Evolutionary conservation across 2,888 invertebrate genomes (phyloP), one percentile per base, ranked within the genome.

Genomic region (Lepidochitona cinerea): DNA sequence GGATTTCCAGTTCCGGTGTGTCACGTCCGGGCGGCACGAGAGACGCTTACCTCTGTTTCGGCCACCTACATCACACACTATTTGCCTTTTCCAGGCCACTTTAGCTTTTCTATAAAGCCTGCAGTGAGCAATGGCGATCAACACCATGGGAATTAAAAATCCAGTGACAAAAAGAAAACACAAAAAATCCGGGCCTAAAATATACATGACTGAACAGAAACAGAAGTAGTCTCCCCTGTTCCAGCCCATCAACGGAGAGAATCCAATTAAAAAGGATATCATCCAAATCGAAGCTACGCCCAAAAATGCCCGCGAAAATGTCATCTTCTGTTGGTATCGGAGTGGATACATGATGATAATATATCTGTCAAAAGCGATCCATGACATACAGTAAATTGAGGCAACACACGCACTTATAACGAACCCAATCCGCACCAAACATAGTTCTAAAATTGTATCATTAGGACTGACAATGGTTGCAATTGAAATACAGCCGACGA

Each of bases 351-450:
- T 81, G 12, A 87, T 84, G 49, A 86, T 85, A 35, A 87, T 74
- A 68, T 80, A 86, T 23, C 87, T 74, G 73, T 87, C 87, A 9
- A 85, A 59, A 6, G 86, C 86, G 49, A 87, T 83, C 18, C 79
- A 80, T 74, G 84, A 80, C 14, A 87, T 75, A 53, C 78, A 83
- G 54, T 81, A 73, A 7, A 82, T 75, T 1, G 85, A 84, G 4
- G 80, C 82, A 12, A 80, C 71, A 14, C 82, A 77, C 0, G 82
- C 77, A 0, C 78, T 74, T 0, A 84, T 74, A 1, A 81, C 80
- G 33, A 84, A 74, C 9, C 84, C 84, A 49, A 83, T 82, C 36
- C 84, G 71, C 14, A 81, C 74, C 23, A 85, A 70, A 71, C 85
- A 85, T 5, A 79, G 72, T 37, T 79, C 75, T 3, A 75, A 78